Evolutionary conservation across 2,888 invertebrate genomes (phyloP).

Genomic region (Lasius fuliginosus): DNA sequence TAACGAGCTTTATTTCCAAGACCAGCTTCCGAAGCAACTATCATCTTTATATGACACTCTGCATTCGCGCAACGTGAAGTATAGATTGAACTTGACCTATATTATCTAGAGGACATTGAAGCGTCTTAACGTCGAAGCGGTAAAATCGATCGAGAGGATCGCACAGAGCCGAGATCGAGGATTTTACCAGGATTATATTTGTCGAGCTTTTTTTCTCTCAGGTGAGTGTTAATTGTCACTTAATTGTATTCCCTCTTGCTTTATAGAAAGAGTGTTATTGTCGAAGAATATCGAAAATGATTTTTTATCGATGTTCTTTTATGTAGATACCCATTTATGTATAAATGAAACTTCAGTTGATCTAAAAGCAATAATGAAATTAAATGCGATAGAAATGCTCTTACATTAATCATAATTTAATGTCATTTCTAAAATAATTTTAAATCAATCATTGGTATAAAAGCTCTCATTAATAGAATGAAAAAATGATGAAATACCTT

Average conservation of each 20-base stretch:
- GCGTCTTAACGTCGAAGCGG: background rate
- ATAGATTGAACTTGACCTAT: conserved; percentile 36
- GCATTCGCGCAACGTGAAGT: background rate
- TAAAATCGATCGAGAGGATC: background rate
- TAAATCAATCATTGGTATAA: background rate
- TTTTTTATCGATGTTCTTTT: background rate
- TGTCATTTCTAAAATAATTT: background rate
- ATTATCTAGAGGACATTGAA: conserved; percentile 3
- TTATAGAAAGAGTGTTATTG: background rate
- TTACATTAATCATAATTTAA: background rate
- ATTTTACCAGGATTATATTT: background rate
- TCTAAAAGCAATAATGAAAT: background rate
- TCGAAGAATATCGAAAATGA: background rate
- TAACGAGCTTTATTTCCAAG: background rate
- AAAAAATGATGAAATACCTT: background rate
- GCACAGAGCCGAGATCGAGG: background rate
- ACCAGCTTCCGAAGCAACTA: background rate
- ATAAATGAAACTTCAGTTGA: background rate
- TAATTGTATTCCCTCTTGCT: background rate
- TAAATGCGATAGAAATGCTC: background rate
- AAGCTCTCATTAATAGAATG: background rate
- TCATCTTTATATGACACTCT: background rate
- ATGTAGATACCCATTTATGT: background rate
- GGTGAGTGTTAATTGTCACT: conserved; percentile 29
- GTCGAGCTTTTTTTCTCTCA: background rate